Base-by-base conservation (phyloP, 2,888 invertebrate species). In the Endomychus coccineus region DNA sequence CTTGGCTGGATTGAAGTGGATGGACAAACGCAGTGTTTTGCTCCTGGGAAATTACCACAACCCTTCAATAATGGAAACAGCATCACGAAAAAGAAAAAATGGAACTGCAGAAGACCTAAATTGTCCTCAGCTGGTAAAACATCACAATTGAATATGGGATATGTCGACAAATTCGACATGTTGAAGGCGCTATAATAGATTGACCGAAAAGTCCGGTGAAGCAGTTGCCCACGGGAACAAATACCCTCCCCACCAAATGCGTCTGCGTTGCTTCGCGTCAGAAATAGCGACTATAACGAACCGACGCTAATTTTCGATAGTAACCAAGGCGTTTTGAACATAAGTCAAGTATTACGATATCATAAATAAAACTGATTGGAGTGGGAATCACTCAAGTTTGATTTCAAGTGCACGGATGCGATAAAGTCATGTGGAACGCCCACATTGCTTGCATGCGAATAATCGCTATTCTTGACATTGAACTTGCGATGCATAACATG, bases 361-460 rank as follows among this genome's bases (percentile, higher is more conserved):
- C n/a, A n/a, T n/a, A n/a, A n/a, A n/a, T n/a, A n/a, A n/a, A n/a
- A n/a, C n/a, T n/a, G n/a, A n/a, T n/a, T n/a, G n/a, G n/a, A n/a
- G n/a, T n/a, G n/a, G n/a, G n/a, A n/a, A n/a, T n/a, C n/a, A n/a
- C n/a, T n/a, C n/a, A n/a, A n/a, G n/a, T n/a, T n/a, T n/a, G n/a
- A n/a, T n/a, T 43, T 43, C 42, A 45, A 45, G 43, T 42, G 39
- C 39, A 43, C 27, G 45, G 40, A 34, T 39, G 43, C 40, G 32
- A 43, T 43, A 40, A 39, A 36, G 34, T 41, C 41, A 44, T 38
- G 39, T 43, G 40, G 36, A 29, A 34, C 39, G 37, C 42, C 42
- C 36, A 40, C 43, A 36, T 16, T 13, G 17, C 4, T 11, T 19
- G 32, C 34, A 36, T 14, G 29, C 16, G n/a, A 27, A 30, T 42